Evolutionary conservation across 2,113 vertebrate species (phyloP).

Genomic region (Spizaetus ornatus): DNA sequence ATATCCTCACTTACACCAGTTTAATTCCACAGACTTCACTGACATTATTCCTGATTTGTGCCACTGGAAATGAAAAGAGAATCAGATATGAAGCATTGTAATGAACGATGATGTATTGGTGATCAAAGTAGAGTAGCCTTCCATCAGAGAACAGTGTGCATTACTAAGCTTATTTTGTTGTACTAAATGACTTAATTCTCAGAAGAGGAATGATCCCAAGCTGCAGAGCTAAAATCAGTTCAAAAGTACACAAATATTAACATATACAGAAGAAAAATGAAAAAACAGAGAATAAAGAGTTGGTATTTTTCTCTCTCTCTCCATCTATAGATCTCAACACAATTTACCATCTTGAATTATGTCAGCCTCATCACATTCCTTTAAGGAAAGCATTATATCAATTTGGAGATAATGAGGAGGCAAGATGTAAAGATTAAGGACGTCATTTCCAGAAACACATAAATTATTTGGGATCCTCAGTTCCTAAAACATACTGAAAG

Average conservation of each 20-base stretch:
- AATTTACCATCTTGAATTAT: neutral
- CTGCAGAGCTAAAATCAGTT: neutral
- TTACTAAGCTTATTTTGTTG: neutral
- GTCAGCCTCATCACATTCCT: neutral
- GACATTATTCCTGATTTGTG: neutral
- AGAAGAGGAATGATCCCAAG: neutral
- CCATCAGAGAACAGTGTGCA: neutral
- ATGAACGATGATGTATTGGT: slow-evolving; percentile 11
- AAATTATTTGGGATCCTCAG: neutral
- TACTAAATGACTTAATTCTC: neutral
- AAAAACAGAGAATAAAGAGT: neutral
- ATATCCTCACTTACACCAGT: neutral
- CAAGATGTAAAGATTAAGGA: neutral
- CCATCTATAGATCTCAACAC: neutral
- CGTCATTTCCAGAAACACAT: neutral
- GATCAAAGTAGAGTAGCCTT: slow-evolving; percentile 14
- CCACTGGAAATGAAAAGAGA: neutral
- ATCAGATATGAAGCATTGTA: neutral
- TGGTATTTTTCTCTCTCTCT: neutral
- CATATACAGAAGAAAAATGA: neutral
- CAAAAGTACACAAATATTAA: neutral
- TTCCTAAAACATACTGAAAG: neutral
- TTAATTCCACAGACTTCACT: neutral
- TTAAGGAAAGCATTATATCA: neutral
- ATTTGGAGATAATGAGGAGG: neutral